Evolutionary conservation across 2,888 invertebrate species (phyloP).

Genomic region (Drosophila borborema): DNA sequence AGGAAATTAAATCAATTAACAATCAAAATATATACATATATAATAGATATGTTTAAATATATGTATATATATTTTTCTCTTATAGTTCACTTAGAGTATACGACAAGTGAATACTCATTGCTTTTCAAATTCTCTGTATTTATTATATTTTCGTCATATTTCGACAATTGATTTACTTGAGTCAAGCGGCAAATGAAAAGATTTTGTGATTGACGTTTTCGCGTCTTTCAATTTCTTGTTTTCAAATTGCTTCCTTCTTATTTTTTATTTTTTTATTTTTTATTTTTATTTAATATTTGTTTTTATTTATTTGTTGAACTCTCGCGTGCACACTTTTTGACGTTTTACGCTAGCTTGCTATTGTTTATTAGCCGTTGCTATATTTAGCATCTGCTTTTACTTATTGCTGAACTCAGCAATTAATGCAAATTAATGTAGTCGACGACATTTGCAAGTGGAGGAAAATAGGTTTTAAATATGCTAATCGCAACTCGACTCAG

Average conservation of each 20-base stretch:
- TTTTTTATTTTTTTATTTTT: not conserved
- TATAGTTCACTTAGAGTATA: slow-evolving; percentile 14
- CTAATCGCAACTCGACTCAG: slow-evolving; percentile 21
- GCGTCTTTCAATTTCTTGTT: slow-evolving; percentile 27
- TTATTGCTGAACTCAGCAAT: slow-evolving; percentile 21
- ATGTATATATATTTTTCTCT: no score
- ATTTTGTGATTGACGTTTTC: slow-evolving; percentile 43
- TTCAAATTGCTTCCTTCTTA: slow-evolving; percentile 18
- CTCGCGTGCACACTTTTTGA: slow-evolving; percentile 19
- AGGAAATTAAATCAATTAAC: no score
- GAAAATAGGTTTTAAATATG: slow-evolving; percentile 30
- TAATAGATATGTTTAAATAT: no score
- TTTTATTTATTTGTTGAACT: slow-evolving; percentile 13
- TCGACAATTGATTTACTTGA: slow-evolving; percentile 30
- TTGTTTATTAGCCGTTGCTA: slow-evolving; percentile 10
- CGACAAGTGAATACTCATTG: not conserved
- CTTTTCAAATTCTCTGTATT: not conserved
- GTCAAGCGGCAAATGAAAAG: slow-evolving; percentile 40
- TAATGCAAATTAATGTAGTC: slow-evolving; percentile 51
- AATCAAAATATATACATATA: no score
- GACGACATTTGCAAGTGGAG: slow-evolving; percentile 32
- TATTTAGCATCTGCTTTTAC: slow-evolving; percentile 20
- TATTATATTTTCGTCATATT: slow-evolving; percentile 16
- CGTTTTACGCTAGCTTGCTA: slow-evolving; percentile 18
- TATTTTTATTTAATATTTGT: not conserved